phyloP scores from a whole-genome alignment of 2,797 vertebrate genomes.

The Chloroceryle amazona region DNA sequence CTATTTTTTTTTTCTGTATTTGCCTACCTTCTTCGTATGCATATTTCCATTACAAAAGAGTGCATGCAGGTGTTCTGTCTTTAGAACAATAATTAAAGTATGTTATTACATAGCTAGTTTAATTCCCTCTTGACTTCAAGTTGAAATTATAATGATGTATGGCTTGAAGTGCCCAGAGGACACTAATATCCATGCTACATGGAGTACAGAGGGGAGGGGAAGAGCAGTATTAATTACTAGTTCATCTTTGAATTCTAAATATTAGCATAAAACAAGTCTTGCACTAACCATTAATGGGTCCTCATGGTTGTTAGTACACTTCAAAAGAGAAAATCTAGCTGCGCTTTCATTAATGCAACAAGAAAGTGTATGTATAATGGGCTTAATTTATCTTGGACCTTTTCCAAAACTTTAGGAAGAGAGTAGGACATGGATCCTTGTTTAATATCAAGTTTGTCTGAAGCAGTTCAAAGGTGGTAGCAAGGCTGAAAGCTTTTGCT shows the following conservation, averaged over 20 bases:
- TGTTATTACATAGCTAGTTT: conserved; percentile 87
- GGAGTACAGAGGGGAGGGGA: not conserved
- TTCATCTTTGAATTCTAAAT: conserved; percentile 69
- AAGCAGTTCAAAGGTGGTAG: conserved; percentile 42
- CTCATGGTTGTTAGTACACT: conserved; percentile 37
- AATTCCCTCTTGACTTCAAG: conserved; percentile 87
- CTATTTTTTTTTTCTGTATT: conserved; percentile 4
- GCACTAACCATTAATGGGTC: conserved; percentile 20
- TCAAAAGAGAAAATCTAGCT: conserved; percentile 55
- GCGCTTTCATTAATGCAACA: conserved; percentile 36
- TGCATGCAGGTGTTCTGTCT: conserved; percentile 85
- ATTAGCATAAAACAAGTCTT: conserved; percentile 54
- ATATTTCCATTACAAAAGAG: conserved; percentile 52
- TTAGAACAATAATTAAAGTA: conserved; percentile 85
- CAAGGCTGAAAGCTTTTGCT: not conserved
- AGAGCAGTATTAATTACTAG: conserved; percentile 59
- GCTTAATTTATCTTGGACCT: conserved; percentile 62
- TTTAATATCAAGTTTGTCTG: conserved; percentile 51
- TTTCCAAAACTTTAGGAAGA: conserved; percentile 36
- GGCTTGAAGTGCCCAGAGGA: conserved; percentile 73
- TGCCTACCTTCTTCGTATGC: conserved; percentile 18
- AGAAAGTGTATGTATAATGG: conserved; percentile 44
- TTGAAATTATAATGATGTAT: conserved; percentile 88
- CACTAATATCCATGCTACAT: conserved; percentile 51
- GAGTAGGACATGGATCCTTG: not conserved